Conservation (phyloP, 2,797 vertebrate species). For the Coracias cyanogaster region DNA sequence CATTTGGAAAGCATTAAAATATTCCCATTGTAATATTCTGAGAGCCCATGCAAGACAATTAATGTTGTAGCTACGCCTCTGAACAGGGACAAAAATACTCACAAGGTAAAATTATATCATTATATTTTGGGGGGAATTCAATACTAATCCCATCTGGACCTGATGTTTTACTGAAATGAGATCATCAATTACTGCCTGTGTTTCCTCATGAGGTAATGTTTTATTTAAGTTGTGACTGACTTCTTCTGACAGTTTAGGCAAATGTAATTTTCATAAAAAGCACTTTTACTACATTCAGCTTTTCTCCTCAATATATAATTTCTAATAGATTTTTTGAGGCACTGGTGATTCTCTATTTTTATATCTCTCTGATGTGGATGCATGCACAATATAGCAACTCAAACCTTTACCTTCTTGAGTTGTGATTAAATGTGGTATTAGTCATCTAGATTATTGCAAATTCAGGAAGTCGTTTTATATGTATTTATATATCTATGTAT, state of each 20-base stretch:
- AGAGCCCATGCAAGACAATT: not conserved
- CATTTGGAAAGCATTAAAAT: conserved; percentile 12
- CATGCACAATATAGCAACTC: not conserved
- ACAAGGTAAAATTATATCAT: not conserved
- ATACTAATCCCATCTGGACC: conserved; percentile 22
- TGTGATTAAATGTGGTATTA: not conserved
- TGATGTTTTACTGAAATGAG: conserved; percentile 52
- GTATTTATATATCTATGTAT: not conserved
- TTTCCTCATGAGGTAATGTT: conserved; percentile 43
- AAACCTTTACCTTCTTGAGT: not conserved
- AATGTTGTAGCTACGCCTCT: not conserved
- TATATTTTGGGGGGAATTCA: conserved; percentile 22
- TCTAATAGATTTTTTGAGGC: not conserved
- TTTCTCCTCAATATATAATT: conserved; percentile 1
- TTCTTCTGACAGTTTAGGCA: conserved; percentile 42
- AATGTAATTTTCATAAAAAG: conserved; percentile 52
- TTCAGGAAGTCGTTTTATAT: not conserved
- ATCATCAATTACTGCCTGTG: conserved; percentile 48
- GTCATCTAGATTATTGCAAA: not conserved
- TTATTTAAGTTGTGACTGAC: conserved; percentile 58
- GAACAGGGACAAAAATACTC: not conserved
- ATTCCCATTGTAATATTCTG: conserved; percentile 1
- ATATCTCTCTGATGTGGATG: not conserved
- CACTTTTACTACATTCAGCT: conserved; percentile 1
- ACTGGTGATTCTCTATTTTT: not conserved